Evolutionary conservation across 2,113 vertebrate species (phyloP).

Genomic region (Blennius ocellaris): DNA sequence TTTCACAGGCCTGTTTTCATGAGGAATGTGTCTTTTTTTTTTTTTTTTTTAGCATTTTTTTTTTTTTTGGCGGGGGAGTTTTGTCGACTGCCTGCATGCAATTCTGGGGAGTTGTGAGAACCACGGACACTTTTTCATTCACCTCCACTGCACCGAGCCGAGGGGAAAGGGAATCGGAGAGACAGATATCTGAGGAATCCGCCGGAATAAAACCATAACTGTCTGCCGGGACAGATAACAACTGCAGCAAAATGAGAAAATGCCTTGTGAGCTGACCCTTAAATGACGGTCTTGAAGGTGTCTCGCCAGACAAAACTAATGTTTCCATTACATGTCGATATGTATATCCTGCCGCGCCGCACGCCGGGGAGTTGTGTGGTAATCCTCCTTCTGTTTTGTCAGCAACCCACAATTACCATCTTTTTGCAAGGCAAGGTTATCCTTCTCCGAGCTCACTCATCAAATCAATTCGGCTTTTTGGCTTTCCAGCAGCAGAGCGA

Average conservation of each 20-base stretch:
- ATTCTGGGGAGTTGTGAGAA: not conserved
- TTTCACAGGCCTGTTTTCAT: no score
- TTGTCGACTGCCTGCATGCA: no score
- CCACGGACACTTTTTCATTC: not conserved
- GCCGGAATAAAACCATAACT: not conserved
- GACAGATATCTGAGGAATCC: not conserved
- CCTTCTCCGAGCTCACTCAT: conserved; percentile 43
- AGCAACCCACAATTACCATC: conserved; percentile 45
- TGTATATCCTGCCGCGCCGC: conserved; percentile 7
- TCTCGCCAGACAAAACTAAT: conserved; percentile 17
- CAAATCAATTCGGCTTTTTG: conserved; percentile 61
- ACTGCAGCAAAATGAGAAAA: conserved; percentile 1
- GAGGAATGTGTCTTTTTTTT: no score
- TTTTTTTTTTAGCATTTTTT: no score
- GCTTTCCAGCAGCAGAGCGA: conserved; percentile 42
- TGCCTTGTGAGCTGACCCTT: not conserved
- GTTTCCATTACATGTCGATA: not conserved
- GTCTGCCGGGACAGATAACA: not conserved
- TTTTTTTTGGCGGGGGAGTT: no score
- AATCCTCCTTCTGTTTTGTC: conserved; percentile 44
- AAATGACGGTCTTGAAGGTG: conserved; percentile 3
- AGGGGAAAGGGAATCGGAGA: not conserved
- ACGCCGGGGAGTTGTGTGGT: conserved; percentile 10
- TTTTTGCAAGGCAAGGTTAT: conserved; percentile 41
- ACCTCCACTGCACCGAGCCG: not conserved